Percentiles rank a stretch among this genome's conserved stretches.
These are phyloP conservation scores for Platyscelio sp. DNA, from an alignment of 2,888 invertebrate genomes.

Conservation along the genomic window DNA sequence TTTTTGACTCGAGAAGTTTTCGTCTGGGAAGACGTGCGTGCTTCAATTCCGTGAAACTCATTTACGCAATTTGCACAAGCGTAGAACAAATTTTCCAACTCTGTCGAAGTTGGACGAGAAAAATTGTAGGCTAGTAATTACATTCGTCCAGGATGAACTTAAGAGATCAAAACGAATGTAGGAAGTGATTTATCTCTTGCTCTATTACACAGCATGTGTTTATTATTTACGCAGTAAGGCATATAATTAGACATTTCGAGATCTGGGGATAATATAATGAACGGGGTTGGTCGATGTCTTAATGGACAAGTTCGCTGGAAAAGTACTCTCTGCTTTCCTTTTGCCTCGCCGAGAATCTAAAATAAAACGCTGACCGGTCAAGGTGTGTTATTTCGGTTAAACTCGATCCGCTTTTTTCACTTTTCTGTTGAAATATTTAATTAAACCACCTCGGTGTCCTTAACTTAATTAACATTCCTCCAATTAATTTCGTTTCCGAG, in stretches of 20 bases:
- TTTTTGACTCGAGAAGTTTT: too few relatives aligned
- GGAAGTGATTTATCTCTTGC: slow-evolving; percentile 50
- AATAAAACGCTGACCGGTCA: too few relatives aligned
- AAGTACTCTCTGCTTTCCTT: neutral
- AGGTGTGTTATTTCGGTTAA: too few relatives aligned
- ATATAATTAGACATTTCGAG: slow-evolving; percentile 56
- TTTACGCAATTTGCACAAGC: slow-evolving; percentile 60
- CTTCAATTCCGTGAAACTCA: slow-evolving; percentile 52
- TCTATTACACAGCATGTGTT: slow-evolving; percentile 51
- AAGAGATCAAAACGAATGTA: slow-evolving; percentile 58
- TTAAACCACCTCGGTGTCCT: too few relatives aligned
- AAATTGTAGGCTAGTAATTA: slow-evolving; percentile 46
- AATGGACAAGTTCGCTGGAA: slow-evolving; percentile 37
- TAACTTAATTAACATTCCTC: too few relatives aligned
- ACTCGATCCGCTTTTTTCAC: too few relatives aligned
- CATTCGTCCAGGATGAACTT: slow-evolving; percentile 49
- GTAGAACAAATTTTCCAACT: slow-evolving; percentile 37
- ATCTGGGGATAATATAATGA: slow-evolving; percentile 48
- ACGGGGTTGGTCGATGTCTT: slow-evolving; percentile 50
- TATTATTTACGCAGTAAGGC: slow-evolving; percentile 47
- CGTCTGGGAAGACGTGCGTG: neutral
- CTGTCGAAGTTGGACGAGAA: slow-evolving; percentile 41
- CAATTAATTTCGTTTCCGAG: too few relatives aligned
- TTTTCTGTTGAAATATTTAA: too few relatives aligned
- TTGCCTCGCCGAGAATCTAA: too few relatives aligned